Evolutionary conservation across 2,888 invertebrate species (phyloP).

Genomic region (Nemotelus pantherinus): DNA sequence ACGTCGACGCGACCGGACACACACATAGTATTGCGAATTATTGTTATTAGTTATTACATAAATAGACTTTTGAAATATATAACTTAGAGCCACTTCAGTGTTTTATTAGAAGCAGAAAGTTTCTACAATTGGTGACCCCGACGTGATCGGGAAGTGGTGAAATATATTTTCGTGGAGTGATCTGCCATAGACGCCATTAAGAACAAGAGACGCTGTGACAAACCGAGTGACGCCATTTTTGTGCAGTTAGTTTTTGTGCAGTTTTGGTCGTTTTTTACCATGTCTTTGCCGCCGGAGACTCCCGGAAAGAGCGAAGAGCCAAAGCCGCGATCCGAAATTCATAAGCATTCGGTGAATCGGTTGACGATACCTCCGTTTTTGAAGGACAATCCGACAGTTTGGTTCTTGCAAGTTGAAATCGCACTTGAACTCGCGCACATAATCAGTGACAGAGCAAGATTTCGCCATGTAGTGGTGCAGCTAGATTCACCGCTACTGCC

Average conservation of each 20-base stretch:
- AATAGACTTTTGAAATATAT: too few relatives aligned
- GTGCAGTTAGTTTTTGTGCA: background rate
- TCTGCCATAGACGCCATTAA: background rate
- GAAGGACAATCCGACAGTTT: background rate
- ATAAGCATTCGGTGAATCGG: background rate
- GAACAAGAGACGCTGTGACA: background rate
- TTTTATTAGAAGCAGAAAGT: background rate
- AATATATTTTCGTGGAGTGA: background rate
- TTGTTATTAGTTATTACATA: too few relatives aligned
- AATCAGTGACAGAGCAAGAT: background rate
- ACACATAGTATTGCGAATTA: too few relatives aligned
- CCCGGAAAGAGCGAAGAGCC: background rate
- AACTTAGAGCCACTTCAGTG: too few relatives aligned
- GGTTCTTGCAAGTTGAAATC: background rate
- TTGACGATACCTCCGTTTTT: conserved; percentile 3
- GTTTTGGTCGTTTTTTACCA: background rate
- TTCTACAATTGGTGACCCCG: background rate
- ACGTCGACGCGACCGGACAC: too few relatives aligned
- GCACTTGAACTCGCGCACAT: conserved; percentile 6
- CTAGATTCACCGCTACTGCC: background rate
- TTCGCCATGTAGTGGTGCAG: background rate
- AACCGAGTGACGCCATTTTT: background rate
- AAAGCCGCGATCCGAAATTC: background rate
- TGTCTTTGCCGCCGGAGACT: background rate
- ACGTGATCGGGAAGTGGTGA: conserved; percentile 1